These are phyloP conservation scores for Drosophila kikkawai DNA, from an alignment of 1,140 invertebrate species.

Conservation along the genomic window DNA sequence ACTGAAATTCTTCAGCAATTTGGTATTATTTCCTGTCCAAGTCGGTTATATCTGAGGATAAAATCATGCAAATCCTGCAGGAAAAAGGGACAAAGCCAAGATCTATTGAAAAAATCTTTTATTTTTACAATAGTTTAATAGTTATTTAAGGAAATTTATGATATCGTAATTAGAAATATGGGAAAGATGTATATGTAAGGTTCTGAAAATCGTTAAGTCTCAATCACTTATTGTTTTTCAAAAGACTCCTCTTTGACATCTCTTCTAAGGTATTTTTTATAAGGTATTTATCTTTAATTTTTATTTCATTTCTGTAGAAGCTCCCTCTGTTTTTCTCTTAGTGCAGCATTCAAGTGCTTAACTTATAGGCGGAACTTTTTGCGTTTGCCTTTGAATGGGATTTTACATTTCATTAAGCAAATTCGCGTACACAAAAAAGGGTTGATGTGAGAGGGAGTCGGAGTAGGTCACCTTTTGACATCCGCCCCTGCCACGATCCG, in stretches of 20 bases:
- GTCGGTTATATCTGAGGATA: not conserved
- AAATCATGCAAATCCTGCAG: not conserved
- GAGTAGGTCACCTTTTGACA: constrained; percentile 43
- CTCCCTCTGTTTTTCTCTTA: not conserved
- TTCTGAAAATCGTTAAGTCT: too few relatives aligned
- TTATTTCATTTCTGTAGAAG: not conserved
- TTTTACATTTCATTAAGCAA: constrained; percentile 81
- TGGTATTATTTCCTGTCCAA: not conserved
- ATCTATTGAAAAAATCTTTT: not conserved
- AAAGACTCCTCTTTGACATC: too few relatives aligned
- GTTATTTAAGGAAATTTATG: too few relatives aligned
- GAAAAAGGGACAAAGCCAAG: not conserved
- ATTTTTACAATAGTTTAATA: not conserved
- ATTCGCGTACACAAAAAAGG: constrained; percentile 60
- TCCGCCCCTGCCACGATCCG: constrained; percentile 6
- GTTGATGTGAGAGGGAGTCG: constrained; percentile 24
- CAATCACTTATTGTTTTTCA: too few relatives aligned
- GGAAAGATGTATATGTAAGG: too few relatives aligned
- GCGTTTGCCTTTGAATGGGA: constrained; percentile 57
- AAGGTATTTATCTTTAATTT: not conserved
- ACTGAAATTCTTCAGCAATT: not conserved
- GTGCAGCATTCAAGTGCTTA: constrained; percentile 17
- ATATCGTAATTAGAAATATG: too few relatives aligned
- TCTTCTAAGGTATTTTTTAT: too few relatives aligned
- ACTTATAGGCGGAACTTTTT: constrained; percentile 25